Base-by-base conservation (phyloP, 2,888 invertebrate species). In the Eupithecia subumbrata region DNA sequence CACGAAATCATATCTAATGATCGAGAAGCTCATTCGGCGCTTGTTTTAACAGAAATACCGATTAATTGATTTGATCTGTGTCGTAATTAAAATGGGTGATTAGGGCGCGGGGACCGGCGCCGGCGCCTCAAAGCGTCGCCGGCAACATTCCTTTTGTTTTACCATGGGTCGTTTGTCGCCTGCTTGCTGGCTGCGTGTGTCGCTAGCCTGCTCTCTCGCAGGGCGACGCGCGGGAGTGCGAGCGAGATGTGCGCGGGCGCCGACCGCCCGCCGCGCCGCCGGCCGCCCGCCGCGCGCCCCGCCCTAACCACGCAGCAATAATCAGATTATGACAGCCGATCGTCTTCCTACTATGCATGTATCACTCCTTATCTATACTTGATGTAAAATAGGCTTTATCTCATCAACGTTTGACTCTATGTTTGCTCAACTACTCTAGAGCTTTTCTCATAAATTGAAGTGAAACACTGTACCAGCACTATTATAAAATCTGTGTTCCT, bases 41-140 rank as follows among this genome's bases (percentile, higher is more conserved):
- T 93, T 91, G 91, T 92, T 92, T 92, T 92, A 93, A 94, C 93
- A 91, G 91, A 93, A 94, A 94, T 92, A 91, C 93, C 94, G 93
- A 95, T 94, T 94, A 94, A 94, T 95, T 94, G 95, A 94, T 94
- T 94, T 92, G 94, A 95, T 95, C 93, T 94, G 93, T 93, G 94
- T 92, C 91, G 94, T 95, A 94, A 95, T 95, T 94, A 94, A 95
- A 95, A 94, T 92, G 92, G 94, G 94, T 94, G 94, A 94, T 94
- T 94, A 94, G 94, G 90, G 92, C 90, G 91, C 92, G 91, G 92
- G 90, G 90, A 88, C 88, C 92, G 93, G 93, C 93, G 94, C 94
- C 94, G 93, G 94, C 94, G 93, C 93, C 93, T 94, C 94, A 94
- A 94, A 94, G 94, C 94, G 91, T 93, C 94, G 91, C 93, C 91